Evolutionary conservation across 2,888 invertebrate species (phyloP), one percentile per base, ranked within the genome.

Genomic region (Hypolimnas misippus): DNA sequence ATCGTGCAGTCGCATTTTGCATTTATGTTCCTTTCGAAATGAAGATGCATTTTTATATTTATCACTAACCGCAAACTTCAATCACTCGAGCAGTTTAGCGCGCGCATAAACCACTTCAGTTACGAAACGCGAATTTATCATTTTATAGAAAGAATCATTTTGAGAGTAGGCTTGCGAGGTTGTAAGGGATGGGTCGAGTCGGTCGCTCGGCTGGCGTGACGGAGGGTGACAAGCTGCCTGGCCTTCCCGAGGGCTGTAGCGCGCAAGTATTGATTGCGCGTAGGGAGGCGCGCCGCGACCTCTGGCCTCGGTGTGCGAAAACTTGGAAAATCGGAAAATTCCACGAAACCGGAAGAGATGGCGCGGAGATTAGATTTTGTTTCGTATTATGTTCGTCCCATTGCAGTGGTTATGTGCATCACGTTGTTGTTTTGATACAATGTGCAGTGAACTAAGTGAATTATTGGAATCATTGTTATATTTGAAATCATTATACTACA

Each of bases 1-100:
- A 99, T 97, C 76, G 97, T 96, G 92, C 98, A 98, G 93, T 98
- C 98, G 93, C 98, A 98, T 93, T 97, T 97, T 75, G 98, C 97
- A 86, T 97, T 98, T 76, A 96, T 95, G 86, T 97, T 97, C 82
- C 97, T 96, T 89, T 98, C 98, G 88, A 98, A 98, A 93, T 98
- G 97, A 82, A 98, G 94, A 95, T 98, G 98, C 98, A 98, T 98
- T 85, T 84, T 89, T 70, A 67, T 78, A 69, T 72, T 71, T 74
- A 79, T 77, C 76, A 72, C 73, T 72, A 58, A 62, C 31, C 56
- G 44, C 57, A 53, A 63, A 61, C 66, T 72, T 63, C 66, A 50
- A 71, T 70, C 71, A 73, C 72, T 73, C 70, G 51, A 69, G 25
- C 7, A 33, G 29, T 38, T 54, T 63, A 67, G 66, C 75, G 70